Evolutionary conservation across 1,140 invertebrate species (phyloP).

Genomic region (Limonius californicus): DNA sequence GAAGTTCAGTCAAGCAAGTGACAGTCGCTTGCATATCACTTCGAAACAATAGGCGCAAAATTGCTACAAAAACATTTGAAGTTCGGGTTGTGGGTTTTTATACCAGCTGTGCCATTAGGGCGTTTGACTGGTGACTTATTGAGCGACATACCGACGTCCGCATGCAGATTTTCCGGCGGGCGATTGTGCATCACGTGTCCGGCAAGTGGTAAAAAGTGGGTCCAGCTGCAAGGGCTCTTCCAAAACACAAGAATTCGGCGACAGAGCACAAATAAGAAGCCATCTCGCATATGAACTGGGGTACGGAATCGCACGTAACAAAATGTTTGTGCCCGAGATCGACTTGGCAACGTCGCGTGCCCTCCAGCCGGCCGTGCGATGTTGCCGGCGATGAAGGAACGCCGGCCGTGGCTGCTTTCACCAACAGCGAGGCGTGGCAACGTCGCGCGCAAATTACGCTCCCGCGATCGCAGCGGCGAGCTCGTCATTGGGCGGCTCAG

Average conservation of each 20-base stretch:
- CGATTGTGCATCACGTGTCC: slow-evolving; percentile 16
- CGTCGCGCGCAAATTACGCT: slow-evolving; percentile 38
- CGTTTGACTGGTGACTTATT: slow-evolving; percentile 11
- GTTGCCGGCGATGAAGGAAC: slow-evolving; percentile 25
- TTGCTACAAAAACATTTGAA: no score
- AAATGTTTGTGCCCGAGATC: slow-evolving; percentile 7
- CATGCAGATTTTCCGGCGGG: background rate
- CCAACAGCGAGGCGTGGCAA: slow-evolving; percentile 27
- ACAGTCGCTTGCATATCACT: no score
- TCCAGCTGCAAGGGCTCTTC: background rate
- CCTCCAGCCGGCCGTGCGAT: slow-evolving; percentile 29
- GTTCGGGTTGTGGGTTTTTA: no score
- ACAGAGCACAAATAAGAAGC: slow-evolving; percentile 17
- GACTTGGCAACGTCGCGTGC: slow-evolving; percentile 35
- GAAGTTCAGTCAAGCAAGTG: no score
- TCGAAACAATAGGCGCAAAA: no score
- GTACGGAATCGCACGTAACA: slow-evolving; percentile 17
- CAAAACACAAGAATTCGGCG: slow-evolving; percentile 5
- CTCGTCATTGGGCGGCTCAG: slow-evolving; percentile 40
- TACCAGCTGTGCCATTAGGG: background rate
- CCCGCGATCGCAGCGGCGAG: slow-evolving; percentile 40
- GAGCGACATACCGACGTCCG: slow-evolving; percentile 1
- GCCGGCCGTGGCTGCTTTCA: slow-evolving; percentile 4
- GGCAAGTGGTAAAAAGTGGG: slow-evolving; percentile 16
- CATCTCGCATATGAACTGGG: slow-evolving; percentile 11